Conservation (phyloP, 2,888 invertebrate species). For the Apodemia mormo region DNA sequence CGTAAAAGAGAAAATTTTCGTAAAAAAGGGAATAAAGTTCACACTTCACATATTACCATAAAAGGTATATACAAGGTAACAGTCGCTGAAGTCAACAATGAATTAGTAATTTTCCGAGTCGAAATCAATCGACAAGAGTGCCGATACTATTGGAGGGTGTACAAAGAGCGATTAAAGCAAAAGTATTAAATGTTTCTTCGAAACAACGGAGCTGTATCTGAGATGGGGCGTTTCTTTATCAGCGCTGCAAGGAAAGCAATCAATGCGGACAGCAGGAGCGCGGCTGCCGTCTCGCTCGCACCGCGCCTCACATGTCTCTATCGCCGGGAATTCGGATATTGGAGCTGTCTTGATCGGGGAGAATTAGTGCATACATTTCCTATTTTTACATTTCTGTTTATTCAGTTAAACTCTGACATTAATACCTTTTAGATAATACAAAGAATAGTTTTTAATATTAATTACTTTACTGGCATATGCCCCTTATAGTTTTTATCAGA, state of each 20-base stretch:
- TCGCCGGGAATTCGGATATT: neutral
- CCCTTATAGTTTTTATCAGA: too few relatives aligned
- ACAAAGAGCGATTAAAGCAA: neutral
- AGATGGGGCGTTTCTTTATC: slow-evolving; percentile 14
- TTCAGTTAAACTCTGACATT: neutral
- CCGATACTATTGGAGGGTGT: neutral
- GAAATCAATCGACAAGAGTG: neutral
- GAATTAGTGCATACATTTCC: slow-evolving; percentile 3
- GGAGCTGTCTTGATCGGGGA: neutral
- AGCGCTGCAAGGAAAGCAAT: slow-evolving; percentile 15
- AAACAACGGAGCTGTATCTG: slow-evolving; percentile 4
- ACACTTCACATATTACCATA: too few relatives aligned
- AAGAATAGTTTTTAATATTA: too few relatives aligned
- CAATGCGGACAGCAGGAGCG: slow-evolving; percentile 6
- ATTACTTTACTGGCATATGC: too few relatives aligned
- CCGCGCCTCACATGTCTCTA: slow-evolving; percentile 2
- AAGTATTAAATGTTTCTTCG: slow-evolving; percentile 1
- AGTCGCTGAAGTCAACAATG: too few relatives aligned
- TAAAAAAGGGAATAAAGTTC: too few relatives aligned
- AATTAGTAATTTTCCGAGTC: neutral
- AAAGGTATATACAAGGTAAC: too few relatives aligned
- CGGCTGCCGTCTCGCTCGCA: slow-evolving; percentile 2
- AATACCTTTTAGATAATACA: neutral
- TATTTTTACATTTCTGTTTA: neutral
- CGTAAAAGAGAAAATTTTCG: too few relatives aligned